Conservation (phyloP, 2,888 invertebrate genomes). For the Lasioglossum oenotherae region DNA sequence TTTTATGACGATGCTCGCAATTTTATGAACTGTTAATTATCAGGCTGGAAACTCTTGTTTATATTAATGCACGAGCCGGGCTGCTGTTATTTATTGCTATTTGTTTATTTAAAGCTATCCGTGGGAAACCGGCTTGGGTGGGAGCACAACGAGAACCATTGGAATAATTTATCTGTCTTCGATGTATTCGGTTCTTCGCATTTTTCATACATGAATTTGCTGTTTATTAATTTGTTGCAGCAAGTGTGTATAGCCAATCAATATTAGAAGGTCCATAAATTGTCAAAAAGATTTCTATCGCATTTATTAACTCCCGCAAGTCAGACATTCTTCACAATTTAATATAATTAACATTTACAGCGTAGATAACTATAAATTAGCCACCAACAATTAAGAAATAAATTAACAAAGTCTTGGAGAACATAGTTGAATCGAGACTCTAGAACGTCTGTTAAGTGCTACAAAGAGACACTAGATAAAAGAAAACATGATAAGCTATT, state of each 20-base stretch:
- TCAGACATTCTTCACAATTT: neutral
- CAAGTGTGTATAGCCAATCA: neutral
- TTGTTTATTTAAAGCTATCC: neutral
- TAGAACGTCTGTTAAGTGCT: neutral
- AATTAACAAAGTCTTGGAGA: neutral
- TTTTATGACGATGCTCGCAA: neutral
- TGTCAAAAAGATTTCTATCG: neutral
- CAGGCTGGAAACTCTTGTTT: neutral
- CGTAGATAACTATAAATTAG: neutral
- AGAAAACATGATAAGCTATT: neutral
- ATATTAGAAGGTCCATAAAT: neutral
- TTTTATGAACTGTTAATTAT: slow-evolving; percentile 8
- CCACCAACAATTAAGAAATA: neutral
- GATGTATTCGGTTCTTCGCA: neutral
- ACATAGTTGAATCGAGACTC: neutral
- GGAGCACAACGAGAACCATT: neutral
- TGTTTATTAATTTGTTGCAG: neutral
- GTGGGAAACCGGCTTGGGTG: neutral
- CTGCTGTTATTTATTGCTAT: neutral
- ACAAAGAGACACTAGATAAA: neutral
- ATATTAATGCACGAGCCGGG: neutral
- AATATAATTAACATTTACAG: neutral
- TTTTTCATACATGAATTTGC: neutral
- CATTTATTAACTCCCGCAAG: neutral
- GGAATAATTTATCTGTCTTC: neutral